These are phyloP conservation scores for Neodon shergylaensis DNA, from an alignment of 2,113 vertebrate genomes.

Conservation along the genomic window DNA sequence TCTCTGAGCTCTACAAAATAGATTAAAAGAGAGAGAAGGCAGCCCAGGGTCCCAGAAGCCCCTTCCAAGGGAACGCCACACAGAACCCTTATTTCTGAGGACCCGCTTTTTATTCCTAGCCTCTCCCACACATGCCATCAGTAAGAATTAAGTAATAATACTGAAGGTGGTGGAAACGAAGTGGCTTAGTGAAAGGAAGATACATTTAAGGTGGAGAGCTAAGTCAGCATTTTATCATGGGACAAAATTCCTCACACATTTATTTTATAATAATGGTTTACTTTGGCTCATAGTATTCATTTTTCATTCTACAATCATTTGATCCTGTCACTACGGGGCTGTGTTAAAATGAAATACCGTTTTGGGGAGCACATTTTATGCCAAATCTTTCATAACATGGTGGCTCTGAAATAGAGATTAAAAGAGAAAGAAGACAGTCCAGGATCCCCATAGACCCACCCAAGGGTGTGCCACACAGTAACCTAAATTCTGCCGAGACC, in stretches of 20 bases:
- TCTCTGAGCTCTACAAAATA: not conserved
- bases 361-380: not conserved
- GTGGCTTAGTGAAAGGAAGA: not conserved
- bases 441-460: too few species aligned
- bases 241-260: not conserved
- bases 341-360: not conserved
- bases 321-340: not conserved
- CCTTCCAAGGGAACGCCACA: too few species aligned
- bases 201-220: not conserved
- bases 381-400: not conserved
- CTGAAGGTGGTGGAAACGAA: not conserved
- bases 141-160: not conserved
- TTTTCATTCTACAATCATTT: not conserved
- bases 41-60: too few species aligned
- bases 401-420: not conserved
- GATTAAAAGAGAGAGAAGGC: not conserved
- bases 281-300: not conserved
- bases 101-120: not conserved
- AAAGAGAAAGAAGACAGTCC: not conserved
- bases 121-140: not conserved
- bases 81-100: not conserved
- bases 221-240: not conserved
- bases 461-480: not conserved
- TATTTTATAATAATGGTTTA: not conserved
- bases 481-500: not conserved